Conservation (phyloP, 1,140 invertebrate genomes). For the Brachionus calyciflorus region DNA sequence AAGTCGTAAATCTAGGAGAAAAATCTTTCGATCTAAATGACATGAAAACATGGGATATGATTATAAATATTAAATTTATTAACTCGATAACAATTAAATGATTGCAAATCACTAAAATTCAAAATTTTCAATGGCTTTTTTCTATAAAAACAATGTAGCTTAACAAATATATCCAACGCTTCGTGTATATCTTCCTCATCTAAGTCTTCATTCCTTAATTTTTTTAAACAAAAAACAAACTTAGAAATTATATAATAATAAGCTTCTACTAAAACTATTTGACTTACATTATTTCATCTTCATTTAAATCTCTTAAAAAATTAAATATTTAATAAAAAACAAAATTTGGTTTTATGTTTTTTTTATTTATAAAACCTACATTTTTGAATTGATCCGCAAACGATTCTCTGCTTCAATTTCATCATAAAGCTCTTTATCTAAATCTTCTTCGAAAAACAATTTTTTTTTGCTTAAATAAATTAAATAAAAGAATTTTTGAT, state of each 20-base stretch:
- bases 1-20: too few species aligned
- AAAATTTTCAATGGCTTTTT: neutral
- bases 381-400: conserved; percentile 20
- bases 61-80: conserved; percentile 11
- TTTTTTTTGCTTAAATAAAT: too few species aligned
- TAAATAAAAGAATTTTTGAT: neutral
- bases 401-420: conserved; percentile 1
- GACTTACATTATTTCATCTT: conserved; percentile 13
- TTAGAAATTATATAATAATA: neutral
- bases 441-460: conserved; percentile 24
- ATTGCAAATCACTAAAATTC: neutral
- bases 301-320: neutral
- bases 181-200: conserved; percentile 9
- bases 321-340: neutral
- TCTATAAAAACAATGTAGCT: conserved; percentile 1
- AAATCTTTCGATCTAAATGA: too few species aligned
- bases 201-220: neutral
- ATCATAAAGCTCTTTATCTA: conserved; percentile 29
- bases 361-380: neutral
- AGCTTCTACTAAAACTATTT: neutral
- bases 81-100: conserved; percentile 30
- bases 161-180: neutral
- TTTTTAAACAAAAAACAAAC: too few species aligned
- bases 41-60: too few species aligned
- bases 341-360: neutral